Base-by-base conservation (phyloP, 2,888 invertebrate species). In the Idaea straminata region DNA sequence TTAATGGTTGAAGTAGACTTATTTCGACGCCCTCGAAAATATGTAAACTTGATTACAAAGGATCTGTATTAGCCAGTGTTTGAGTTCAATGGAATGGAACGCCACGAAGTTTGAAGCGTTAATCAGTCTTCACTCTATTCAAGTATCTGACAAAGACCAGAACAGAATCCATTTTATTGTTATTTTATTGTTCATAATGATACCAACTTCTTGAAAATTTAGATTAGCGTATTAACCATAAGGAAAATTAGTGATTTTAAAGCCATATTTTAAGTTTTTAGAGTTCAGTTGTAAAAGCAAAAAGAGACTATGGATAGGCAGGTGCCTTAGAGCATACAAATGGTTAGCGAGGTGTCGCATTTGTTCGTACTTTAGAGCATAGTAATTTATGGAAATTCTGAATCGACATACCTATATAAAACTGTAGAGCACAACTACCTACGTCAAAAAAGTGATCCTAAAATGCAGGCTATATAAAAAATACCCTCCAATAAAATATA, bases 81-180 rank as follows among this genome's bases (percentile, higher is more conserved):
- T 25, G 59, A 16, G 59, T 16, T 65, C 63, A 59, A 60, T 60
- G 64, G 61, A 65, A 67, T 64, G 62, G 67, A 72, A 71, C 64
- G 62, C 66, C 68, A 64, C 69, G 62, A 15, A 69, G 66, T 68
- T 72, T 69, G 68, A 69, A 69, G 67, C 64, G 16, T 66, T 68
- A 70, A 69, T 74, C 72, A 68, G 72, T 71, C 72, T 73, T 63
- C 61, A 64, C 57, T 47, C 67, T 62, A 67, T 69, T 72, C 66
- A 66, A 59, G n/a, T 36, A 36, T 64, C 66, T 68, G 47, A 47
- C 69, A 72, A 70, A 69, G 70, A 64, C 63, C 62, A 60, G 57
- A 64, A 59, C 47, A 47, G 47, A 47, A 47, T 47, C 47, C 47
- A 47, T 47, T 47, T 47, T 47, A 47, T 47, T 47, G 47, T 47